Evolutionary conservation across 2,797 vertebrate species (phyloP).

Genomic region (Dromococcyx pavoninus): DNA sequence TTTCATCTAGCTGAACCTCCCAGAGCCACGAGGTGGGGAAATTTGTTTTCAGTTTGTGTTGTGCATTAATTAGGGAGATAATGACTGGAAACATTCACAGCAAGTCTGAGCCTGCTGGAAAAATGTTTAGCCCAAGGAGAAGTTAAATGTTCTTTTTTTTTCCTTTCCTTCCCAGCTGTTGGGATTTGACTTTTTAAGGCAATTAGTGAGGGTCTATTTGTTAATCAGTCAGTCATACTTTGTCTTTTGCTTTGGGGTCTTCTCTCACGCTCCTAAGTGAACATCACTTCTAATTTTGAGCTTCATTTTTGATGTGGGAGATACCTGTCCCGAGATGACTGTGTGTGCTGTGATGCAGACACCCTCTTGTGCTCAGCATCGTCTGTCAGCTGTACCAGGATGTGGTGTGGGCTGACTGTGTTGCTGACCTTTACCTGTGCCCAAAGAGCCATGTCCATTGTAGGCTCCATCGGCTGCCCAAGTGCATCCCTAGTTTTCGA

Average conservation of each 20-base stretch:
- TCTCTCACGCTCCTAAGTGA: not conserved
- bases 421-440: not conserved
- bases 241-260: not conserved
- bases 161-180: not conserved
- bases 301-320: not conserved
- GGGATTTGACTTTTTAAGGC: not conserved
- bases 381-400: not conserved
- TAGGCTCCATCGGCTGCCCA: not conserved
- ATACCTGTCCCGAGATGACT: not conserved
- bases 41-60: not conserved
- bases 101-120: not conserved
- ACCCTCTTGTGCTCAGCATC: not conserved
- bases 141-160: not conserved
- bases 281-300: not conserved
- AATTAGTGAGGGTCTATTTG: constrained; percentile 30
- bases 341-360: not conserved
- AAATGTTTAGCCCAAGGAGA: constrained; percentile 52
- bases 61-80: not conserved
- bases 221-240: constrained; percentile 11
- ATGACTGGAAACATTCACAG: not conserved
- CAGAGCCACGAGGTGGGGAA: not conserved
- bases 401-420: fast-evolving
- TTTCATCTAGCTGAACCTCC: not conserved
- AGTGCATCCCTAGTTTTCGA: fast-evolving
- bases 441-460: fast-evolving